Percentiles rank a stretch among this genome's conserved stretches.
Conservation (phyloP, 2,113 vertebrate species). For the Phylloscopus whistleri region DNA sequence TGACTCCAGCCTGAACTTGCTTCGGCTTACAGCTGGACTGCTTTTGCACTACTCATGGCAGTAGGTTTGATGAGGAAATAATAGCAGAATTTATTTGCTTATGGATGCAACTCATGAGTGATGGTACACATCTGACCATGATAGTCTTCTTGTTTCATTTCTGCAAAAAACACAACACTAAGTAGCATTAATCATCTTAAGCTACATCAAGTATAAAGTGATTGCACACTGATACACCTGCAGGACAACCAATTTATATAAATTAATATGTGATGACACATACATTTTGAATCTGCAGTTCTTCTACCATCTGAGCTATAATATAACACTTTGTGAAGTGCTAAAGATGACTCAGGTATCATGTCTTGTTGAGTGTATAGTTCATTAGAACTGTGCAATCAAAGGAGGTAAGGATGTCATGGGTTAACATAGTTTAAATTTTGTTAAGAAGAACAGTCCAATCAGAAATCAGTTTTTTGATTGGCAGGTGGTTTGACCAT, state of each 20-base stretch:
- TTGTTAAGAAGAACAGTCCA: no score
- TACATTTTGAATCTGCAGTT: background rate
- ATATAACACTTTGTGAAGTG: background rate
- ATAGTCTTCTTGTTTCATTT: background rate
- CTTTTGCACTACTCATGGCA: background rate
- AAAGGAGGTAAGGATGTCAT: background rate
- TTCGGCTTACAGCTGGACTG: background rate
- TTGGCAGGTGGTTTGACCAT: no score
- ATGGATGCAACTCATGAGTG: background rate
- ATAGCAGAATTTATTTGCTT: conserved; percentile 61
- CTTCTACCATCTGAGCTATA: background rate
- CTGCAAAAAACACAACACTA: background rate
- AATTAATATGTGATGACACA: background rate
- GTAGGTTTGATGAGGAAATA: conserved; percentile 28
- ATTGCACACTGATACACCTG: background rate
- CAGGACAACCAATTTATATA: background rate
- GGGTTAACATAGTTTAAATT: no score
- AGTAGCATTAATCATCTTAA: background rate
- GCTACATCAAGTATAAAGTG: background rate
- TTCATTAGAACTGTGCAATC: background rate
- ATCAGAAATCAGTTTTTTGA: no score
- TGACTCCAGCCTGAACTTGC: background rate
- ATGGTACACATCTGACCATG: background rate
- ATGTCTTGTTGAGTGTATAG: background rate
- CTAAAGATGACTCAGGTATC: background rate